A percentile compares a stretch with the other conserved stretches of the same genome.
Conservation (phyloP, 2,113 vertebrate species). For the Clinocottus analis region DNA sequence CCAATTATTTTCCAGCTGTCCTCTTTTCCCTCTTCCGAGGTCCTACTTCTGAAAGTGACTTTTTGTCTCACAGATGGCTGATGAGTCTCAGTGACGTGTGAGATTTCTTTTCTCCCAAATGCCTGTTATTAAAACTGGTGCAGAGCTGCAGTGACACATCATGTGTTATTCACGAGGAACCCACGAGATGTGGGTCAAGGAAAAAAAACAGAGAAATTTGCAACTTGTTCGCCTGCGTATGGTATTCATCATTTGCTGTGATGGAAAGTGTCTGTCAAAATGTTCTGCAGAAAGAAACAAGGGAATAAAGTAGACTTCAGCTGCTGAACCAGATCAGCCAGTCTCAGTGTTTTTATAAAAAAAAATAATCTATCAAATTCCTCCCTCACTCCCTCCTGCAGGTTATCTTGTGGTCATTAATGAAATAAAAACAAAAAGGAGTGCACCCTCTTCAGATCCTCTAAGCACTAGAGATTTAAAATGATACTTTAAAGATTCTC, state of each 20-base stretch:
- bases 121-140: slow-evolving; percentile 4
- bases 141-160: slow-evolving; percentile 15
- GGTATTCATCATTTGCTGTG: background rate
- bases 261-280: background rate
- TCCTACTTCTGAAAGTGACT: background rate
- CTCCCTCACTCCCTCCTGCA: background rate
- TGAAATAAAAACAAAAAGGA: slow-evolving; percentile 25
- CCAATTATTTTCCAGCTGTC: background rate
- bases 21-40: background rate
- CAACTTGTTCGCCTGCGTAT: background rate
- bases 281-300: background rate
- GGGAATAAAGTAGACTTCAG: background rate
- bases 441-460: background rate
- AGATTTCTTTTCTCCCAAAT: background rate
- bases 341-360: background rate
- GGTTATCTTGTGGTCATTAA: slow-evolving; percentile 23
- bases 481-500: slow-evolving; percentile 2
- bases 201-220: background rate
- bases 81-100: slow-evolving; percentile 12
- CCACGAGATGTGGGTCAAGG: background rate
- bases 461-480: background rate
- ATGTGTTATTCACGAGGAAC: slow-evolving; percentile 26
- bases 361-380: background rate
- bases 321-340: slow-evolving; percentile 9
- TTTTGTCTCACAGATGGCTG: slow-evolving; percentile 22